A percentile compares a stretch with the other conserved stretches of the same genome.
Conservation (phyloP, 2,113 vertebrate genomes). For the Notiomystis cincta region DNA sequence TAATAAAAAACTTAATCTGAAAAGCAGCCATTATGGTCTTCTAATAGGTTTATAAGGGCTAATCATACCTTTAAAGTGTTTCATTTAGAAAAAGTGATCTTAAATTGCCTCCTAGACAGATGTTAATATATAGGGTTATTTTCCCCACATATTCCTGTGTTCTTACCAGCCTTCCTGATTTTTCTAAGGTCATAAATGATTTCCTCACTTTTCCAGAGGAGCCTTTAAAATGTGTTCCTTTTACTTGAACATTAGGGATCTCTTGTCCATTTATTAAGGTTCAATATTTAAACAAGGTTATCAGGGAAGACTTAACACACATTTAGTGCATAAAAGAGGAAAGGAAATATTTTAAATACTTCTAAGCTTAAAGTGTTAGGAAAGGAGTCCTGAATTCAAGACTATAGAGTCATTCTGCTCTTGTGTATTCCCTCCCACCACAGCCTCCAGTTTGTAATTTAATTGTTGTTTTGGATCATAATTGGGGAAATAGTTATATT, state of each 20-base stretch:
- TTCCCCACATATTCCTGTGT: not conserved
- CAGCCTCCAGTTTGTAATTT: not conserved
- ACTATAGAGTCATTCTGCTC: not conserved
- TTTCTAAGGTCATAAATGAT: not conserved
- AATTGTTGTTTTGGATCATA: not conserved
- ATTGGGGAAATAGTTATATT: not conserved
- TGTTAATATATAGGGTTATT: not conserved
- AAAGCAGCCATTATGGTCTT: not conserved
- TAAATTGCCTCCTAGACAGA: not conserved
- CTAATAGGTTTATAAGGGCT: not conserved
- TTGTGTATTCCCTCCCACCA: not conserved
- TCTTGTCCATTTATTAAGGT: not conserved
- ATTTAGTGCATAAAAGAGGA: not conserved
- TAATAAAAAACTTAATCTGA: not conserved
- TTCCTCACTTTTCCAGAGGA: not conserved
- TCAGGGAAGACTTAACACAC: not conserved
- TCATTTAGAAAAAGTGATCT: not conserved
- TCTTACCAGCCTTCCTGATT: not conserved
- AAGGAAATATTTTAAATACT: not conserved
- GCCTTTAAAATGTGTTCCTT: not conserved
- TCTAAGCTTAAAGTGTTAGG: not conserved
- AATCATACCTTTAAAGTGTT: not conserved
- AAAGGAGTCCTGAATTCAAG: not conserved
- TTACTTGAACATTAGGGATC: not conserved
- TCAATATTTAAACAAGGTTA: not conserved